phyloP scores from a whole-genome alignment of 2,797 vertebrate species.

The Poeciliopsis gracilis region DNA sequence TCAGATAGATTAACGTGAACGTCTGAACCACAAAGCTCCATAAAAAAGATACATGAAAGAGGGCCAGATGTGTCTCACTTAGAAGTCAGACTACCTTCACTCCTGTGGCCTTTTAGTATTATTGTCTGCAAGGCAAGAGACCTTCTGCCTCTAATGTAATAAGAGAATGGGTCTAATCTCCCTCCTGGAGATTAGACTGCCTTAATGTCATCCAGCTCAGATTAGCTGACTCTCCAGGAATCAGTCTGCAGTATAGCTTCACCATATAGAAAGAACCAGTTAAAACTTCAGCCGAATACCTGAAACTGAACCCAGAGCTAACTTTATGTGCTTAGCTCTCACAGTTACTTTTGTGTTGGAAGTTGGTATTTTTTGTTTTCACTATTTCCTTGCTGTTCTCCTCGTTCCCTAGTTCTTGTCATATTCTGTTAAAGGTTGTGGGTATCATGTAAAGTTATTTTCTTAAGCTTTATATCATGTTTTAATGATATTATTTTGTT shows the following conservation, averaged over 20 bases:
- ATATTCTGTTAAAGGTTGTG: background rate
- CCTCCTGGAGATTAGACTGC: background rate
- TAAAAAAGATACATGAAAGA: background rate
- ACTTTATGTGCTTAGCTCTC: background rate
- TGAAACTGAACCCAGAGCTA: background rate
- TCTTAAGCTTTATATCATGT: too few species aligned
- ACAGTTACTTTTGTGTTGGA: background rate
- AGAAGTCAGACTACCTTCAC: background rate
- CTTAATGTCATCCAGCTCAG: background rate
- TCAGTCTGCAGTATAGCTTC: background rate
- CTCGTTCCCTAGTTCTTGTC: background rate
- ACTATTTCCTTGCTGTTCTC: background rate
- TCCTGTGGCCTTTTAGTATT: slow-evolving; percentile 1
- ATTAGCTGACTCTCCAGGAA: slow-evolving; percentile 1
- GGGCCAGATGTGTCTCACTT: background rate
- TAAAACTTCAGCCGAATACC: background rate
- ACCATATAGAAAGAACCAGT: background rate
- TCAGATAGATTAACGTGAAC: background rate
- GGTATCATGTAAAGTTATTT: too few species aligned
- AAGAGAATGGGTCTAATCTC: background rate
- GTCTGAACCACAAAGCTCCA: background rate
- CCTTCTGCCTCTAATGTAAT: background rate
- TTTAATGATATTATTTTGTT: too few species aligned
- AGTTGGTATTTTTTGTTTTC: background rate
- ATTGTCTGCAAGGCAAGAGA: background rate